These are phyloP conservation scores for Pandion haliaetus DNA, from an alignment of 2,113 vertebrate species.

Conservation along the genomic window DNA sequence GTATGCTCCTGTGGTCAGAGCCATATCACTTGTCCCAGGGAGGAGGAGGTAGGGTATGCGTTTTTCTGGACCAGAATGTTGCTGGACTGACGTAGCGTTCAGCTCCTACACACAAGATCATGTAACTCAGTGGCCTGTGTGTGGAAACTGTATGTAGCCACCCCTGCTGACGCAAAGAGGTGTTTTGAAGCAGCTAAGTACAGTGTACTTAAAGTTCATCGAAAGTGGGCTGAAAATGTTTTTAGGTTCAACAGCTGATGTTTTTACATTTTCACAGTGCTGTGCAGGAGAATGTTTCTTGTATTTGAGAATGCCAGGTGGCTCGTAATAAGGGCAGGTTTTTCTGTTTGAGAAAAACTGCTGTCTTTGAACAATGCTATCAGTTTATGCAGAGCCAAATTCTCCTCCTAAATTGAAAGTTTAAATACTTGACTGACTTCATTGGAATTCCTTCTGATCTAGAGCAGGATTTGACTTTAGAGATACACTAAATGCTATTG, in stretches of 20 bases:
- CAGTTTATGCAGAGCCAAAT: not conserved
- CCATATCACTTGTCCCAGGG: not conserved
- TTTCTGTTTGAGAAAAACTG: constrained; percentile 18
- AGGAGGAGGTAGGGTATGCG: not conserved
- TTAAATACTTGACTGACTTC: not conserved
- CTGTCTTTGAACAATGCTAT: not conserved
- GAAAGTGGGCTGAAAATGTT: constrained; percentile 15
- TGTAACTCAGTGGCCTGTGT: not conserved
- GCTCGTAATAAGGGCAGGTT: not conserved
- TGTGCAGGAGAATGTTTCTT: not conserved
- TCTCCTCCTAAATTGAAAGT: not conserved
- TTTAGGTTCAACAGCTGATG: constrained; percentile 15
- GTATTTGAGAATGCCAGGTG: not conserved
- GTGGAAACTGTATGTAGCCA: not conserved
- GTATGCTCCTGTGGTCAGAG: not conserved
- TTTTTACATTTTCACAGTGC: constrained; percentile 25
- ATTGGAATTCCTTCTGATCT: not conserved
- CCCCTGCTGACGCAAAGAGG: constrained; percentile 9
- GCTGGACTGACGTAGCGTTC: not conserved
- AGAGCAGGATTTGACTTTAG: not conserved
- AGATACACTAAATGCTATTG: not conserved
- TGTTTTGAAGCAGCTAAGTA: constrained; percentile 41
- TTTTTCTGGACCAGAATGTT: not conserved
- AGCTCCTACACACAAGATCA: not conserved
- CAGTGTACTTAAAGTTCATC: constrained; percentile 31